Conservation (phyloP, 1,140 invertebrate genomes). For the Danaus melanippus region DNA sequence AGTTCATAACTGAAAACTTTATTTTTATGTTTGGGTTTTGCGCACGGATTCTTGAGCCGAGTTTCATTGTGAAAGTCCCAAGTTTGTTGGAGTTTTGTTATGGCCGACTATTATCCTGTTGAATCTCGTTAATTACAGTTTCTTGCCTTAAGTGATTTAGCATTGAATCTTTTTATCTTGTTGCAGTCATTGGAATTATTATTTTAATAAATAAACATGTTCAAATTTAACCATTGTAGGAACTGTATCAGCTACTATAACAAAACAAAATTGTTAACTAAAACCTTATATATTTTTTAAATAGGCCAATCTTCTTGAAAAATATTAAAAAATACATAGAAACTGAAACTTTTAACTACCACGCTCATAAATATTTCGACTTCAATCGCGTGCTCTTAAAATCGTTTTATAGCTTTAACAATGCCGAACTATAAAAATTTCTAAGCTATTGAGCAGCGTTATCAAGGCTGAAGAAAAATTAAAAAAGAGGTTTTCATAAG, state of each 20-base stretch:
- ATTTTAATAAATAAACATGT: background rate
- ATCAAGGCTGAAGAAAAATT: no score
- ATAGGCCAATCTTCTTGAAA: no score
- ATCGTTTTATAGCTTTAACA: background rate
- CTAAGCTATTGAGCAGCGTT: no score
- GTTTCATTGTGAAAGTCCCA: slow-evolving; percentile 8
- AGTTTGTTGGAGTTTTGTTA: slow-evolving; percentile 9
- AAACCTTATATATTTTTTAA: no score
- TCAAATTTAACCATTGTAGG: no score
- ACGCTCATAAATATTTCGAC: background rate
- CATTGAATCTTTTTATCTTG: slow-evolving; percentile 9
- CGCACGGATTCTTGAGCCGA: slow-evolving; percentile 13
- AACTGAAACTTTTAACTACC: no score
- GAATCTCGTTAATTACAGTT: slow-evolving; percentile 22
- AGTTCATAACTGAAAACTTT: slow-evolving; percentile 15
- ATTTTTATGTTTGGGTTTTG: slow-evolving; percentile 17
- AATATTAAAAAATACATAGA: background rate
- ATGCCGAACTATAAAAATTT: background rate
- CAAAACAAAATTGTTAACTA: no score
- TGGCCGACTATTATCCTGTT: slow-evolving; percentile 20
- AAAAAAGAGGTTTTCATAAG: slow-evolving; percentile 4
- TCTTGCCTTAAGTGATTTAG: slow-evolving; percentile 8
- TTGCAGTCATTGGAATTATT: background rate
- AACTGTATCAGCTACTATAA: no score
- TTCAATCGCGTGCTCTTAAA: background rate